Evolutionary conservation across 2,797 vertebrate genomes (phyloP).

Genomic region (Aldrovandia affinis): DNA sequence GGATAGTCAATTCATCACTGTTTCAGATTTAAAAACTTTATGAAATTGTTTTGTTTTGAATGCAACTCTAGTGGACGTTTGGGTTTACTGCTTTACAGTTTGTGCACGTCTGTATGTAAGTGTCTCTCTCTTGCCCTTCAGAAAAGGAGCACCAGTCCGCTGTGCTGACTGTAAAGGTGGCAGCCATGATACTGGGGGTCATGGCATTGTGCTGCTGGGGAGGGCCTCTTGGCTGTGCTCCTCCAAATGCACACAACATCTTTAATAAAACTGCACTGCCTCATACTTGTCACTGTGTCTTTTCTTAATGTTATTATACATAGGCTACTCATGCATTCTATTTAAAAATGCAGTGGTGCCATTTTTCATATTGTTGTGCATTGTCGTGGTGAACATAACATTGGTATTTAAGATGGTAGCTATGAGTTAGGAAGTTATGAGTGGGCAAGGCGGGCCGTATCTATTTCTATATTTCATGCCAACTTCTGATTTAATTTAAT

Average conservation of each 20-base stretch:
- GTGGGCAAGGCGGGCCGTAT: too few species aligned
- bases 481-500: too few species aligned
- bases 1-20: neutral
- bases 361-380: neutral
- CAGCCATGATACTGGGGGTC: constrained; percentile 1
- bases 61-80: neutral
- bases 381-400: neutral
- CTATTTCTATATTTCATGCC: too few species aligned
- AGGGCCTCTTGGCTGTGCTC: neutral
- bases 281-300: neutral
- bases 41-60: neutral
- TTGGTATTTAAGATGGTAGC: too few species aligned
- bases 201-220: constrained; percentile 5
- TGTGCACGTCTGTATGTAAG: neutral
- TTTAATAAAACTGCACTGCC: constrained; percentile 6
- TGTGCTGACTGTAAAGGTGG: constrained; percentile 11
- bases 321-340: neutral
- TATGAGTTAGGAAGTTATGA: too few species aligned
- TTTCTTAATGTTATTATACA: neutral
- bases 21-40: neutral
- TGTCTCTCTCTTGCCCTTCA: neutral
- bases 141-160: neutral
- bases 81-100: neutral
- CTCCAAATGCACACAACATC: neutral
- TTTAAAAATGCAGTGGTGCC: neutral